A percentile compares a stretch with the other conserved stretches of the same genome.
Conservation (phyloP, 1,140 invertebrate species). For the Paralvinella palmiformis region DNA sequence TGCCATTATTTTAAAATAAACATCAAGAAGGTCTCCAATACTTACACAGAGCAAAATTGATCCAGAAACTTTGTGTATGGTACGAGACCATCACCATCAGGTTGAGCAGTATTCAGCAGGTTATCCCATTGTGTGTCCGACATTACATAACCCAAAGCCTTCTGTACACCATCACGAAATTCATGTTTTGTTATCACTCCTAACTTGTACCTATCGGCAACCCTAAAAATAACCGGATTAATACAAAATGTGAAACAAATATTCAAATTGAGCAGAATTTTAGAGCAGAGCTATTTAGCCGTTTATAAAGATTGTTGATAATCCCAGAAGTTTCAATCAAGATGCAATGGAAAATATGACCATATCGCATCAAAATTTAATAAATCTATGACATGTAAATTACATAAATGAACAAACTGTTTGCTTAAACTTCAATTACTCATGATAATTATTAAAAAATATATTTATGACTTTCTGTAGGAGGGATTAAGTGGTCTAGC, state of each 20-base stretch:
- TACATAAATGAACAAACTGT: not conserved
- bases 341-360: not conserved
- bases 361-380: not conserved
- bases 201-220: slow-evolving; percentile 29
- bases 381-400: not conserved
- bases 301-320: not conserved
- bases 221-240: slow-evolving; percentile 22
- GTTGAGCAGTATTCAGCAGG: slow-evolving; percentile 22
- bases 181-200: slow-evolving; percentile 29
- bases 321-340: not conserved
- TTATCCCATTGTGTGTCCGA: slow-evolving; percentile 33
- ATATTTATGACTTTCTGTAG: too few species aligned
- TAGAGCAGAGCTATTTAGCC: not conserved
- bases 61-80: slow-evolving; percentile 33
- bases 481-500: too few species aligned
- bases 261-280: not conserved
- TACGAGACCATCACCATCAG: slow-evolving; percentile 32
- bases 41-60: slow-evolving; percentile 30
- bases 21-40: not conserved
- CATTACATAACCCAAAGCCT: slow-evolving; percentile 26
- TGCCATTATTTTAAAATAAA: too few species aligned
- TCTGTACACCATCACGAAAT: slow-evolving; percentile 30
- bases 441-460: not conserved
- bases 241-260: not conserved
- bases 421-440: slow-evolving; percentile 2